Conservation (phyloP, 2,797 vertebrate species). For the Tachyglossus aculeatus region DNA sequence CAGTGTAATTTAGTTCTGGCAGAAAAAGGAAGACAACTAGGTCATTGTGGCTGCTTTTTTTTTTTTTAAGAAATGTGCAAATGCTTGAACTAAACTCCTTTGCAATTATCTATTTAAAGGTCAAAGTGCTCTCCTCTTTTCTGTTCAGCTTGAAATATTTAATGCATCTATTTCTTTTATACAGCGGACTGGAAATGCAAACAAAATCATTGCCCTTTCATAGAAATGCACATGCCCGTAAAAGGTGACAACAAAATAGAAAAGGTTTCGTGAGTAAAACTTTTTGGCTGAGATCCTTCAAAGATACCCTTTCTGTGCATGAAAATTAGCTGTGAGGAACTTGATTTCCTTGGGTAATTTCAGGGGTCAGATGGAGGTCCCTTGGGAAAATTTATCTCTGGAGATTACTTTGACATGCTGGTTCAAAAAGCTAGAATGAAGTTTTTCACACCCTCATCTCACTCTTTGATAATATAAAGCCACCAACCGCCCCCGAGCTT, state of each 20-base stretch:
- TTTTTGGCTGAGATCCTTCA: slow-evolving; percentile 13
- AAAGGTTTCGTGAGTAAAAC: neutral
- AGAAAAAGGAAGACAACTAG: neutral
- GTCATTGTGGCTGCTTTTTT: neutral
- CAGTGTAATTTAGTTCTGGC: neutral
- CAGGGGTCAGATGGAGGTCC: neutral
- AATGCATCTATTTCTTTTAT: neutral
- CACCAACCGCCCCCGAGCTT: too few relatives aligned
- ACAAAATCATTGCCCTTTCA: neutral
- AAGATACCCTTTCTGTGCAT: neutral
- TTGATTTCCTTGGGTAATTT: slow-evolving; percentile 16
- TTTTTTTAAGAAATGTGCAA: neutral
- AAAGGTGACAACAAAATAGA: neutral
- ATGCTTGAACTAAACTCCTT: neutral
- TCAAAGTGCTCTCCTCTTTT: neutral
- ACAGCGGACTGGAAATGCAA: neutral
- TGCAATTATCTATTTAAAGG: slow-evolving; percentile 11
- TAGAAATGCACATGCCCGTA: slow-evolving; percentile 1
- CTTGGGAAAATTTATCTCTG: neutral
- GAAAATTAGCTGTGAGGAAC: neutral
- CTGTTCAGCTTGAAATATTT: neutral
- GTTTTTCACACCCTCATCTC: neutral
- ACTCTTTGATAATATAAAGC: neutral
- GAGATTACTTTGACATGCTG: neutral
- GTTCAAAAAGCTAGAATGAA: neutral